phyloP scores from a whole-genome alignment of 2,113 vertebrate species.

The Nestor notabilis region DNA sequence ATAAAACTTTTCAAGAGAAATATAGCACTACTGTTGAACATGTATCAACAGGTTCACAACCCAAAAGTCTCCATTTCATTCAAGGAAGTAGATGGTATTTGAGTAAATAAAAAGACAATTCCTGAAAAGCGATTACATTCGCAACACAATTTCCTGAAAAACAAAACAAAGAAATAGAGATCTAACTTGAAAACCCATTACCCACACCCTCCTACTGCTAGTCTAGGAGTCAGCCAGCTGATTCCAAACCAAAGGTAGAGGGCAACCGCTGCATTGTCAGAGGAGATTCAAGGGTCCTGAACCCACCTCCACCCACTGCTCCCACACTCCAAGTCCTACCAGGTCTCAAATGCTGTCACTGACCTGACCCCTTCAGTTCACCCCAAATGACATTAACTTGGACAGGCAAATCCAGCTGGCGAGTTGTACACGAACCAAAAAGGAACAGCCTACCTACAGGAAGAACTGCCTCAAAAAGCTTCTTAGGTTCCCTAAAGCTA shows the following conservation, averaged over 20 bases:
- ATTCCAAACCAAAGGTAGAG: background rate
- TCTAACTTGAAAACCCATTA: background rate
- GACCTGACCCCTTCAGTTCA: background rate
- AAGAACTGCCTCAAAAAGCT: background rate
- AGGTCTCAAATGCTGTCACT: background rate
- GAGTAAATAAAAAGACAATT: slow-evolving; percentile 5
- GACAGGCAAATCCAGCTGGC: background rate
- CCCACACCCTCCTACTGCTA: background rate
- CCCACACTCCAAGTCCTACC: background rate
- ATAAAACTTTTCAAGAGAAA: background rate
- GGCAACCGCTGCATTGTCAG: background rate
- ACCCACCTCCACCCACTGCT: background rate
- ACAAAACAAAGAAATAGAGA: background rate
- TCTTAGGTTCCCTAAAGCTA: background rate
- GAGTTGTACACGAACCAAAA: background rate
- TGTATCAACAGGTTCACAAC: fast-evolving
- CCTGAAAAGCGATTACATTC: slow-evolving; percentile 16
- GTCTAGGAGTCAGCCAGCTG: background rate
- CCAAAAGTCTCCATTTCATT: background rate
- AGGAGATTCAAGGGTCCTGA: fast-evolving
- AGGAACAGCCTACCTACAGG: background rate
- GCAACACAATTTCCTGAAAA: slow-evolving; percentile 8
- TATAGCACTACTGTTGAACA: background rate
- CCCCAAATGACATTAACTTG: background rate
- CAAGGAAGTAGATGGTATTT: background rate